A percentile compares a stretch with the other conserved stretches of the same genome.
These are phyloP conservation scores for Chironomus tentans DNA, from an alignment of 2,888 invertebrate species.

Conservation along the genomic window DNA sequence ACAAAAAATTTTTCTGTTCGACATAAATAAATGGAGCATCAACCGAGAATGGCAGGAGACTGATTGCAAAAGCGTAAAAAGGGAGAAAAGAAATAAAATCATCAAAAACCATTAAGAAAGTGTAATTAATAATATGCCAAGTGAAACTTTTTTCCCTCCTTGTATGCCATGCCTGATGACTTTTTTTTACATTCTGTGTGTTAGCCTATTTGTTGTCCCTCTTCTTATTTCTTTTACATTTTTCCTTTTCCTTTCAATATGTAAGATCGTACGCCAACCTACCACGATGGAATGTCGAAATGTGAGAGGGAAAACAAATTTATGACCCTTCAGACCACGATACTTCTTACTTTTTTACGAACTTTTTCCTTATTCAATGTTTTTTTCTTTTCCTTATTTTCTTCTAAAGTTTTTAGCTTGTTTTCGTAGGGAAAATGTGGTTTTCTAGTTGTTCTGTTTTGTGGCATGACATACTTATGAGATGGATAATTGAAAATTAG, in stretches of 20 bases:
- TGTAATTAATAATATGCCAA: conserved; percentile 26
- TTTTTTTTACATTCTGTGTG: background rate
- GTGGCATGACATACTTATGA: too few species aligned
- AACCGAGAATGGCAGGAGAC: background rate
- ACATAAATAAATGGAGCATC: conserved; percentile 8
- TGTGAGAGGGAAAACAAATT: conserved; percentile 19
- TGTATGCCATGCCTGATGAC: conserved; percentile 24
- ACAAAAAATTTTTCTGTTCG: background rate
- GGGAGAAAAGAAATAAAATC: conserved; percentile 4
- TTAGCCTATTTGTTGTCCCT: background rate
- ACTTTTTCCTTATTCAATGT: background rate
- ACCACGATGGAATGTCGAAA: background rate
- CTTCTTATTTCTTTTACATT: background rate
- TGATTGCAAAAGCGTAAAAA: background rate
- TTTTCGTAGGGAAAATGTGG: too few species aligned
- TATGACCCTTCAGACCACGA: conserved; percentile 17
- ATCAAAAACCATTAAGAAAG: conserved; percentile 26
- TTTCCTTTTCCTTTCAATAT: too few species aligned
- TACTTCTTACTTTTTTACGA: background rate
- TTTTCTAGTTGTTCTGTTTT: too few species aligned
- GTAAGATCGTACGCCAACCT: too few species aligned
- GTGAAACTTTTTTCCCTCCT: background rate
- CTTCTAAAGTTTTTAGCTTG: too few species aligned
- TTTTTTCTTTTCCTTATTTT: too few species aligned
- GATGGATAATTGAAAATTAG: too few species aligned